Evolutionary conservation across 2,113 vertebrate species (phyloP).

Genomic region (Engraulis encrasicolus): DNA sequence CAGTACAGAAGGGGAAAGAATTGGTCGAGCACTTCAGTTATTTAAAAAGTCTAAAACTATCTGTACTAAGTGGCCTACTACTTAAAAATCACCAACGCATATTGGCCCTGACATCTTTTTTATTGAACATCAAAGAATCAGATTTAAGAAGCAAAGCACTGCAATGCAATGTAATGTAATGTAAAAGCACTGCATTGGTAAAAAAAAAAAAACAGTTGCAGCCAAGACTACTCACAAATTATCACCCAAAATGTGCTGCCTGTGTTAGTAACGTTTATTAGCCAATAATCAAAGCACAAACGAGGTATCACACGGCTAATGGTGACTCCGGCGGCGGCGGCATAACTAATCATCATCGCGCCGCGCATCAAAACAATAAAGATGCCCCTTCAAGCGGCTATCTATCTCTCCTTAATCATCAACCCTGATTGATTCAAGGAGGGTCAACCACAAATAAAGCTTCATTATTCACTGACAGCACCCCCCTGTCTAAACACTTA

Average conservation of each 20-base stretch:
- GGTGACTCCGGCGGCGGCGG: background rate
- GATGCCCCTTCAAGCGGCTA: background rate
- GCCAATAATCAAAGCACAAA: background rate
- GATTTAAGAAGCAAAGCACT: no score
- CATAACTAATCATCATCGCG: background rate
- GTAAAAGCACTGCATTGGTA: background rate
- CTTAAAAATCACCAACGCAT: no score
- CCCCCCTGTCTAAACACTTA: constrained; percentile 44
- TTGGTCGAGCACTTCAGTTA: no score
- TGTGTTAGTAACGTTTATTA: background rate
- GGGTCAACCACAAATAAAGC: constrained; percentile 49
- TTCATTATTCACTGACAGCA: constrained; percentile 39
- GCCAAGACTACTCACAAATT: background rate
- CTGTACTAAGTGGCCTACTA: no score
- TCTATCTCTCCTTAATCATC: constrained; percentile 32
- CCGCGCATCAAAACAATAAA: constrained; percentile 1
- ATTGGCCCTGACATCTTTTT: no score
- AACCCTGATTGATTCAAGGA: constrained; percentile 42
- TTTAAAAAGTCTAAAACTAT: no score
- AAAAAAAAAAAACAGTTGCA: background rate
- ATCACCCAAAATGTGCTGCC: background rate
- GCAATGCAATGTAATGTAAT: no score
- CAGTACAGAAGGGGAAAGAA: no score
- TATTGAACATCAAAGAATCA: no score
- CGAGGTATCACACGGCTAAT: background rate